phyloP scores from a whole-genome alignment of 2,888 invertebrate species.

The Sceliomorpha sp. region DNA sequence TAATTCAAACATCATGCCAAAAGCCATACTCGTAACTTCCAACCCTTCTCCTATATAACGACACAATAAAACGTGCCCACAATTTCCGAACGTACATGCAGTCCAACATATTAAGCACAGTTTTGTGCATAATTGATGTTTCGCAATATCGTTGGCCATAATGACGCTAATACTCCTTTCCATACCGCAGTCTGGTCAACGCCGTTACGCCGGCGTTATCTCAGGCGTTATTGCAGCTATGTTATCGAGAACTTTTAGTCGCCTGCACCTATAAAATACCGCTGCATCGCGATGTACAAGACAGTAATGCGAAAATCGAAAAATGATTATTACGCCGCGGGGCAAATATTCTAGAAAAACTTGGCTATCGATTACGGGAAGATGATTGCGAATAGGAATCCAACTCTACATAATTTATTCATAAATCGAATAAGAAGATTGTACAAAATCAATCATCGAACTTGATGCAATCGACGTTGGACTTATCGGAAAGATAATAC shows the following conservation, averaged over 20 bases:
- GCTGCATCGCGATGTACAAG: background rate
- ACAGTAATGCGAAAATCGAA: constrained; percentile 3
- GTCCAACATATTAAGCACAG: background rate
- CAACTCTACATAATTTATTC: too few species aligned
- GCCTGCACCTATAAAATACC: constrained; percentile 6
- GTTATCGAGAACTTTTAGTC: constrained; percentile 9
- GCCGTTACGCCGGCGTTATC: constrained; percentile 5
- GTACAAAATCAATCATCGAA: too few species aligned
- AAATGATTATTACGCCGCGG: background rate
- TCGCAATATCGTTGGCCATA: constrained; percentile 4
- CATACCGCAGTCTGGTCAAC: constrained; percentile 1
- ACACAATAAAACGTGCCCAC: too few species aligned
- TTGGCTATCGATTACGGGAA: background rate
- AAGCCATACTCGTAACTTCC: too few species aligned
- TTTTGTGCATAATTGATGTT: background rate
- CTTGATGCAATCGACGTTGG: too few species aligned
- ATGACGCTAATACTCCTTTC: constrained; percentile 2
- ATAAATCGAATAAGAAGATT: too few species aligned
- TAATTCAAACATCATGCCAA: too few species aligned
- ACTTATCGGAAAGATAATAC: too few species aligned
- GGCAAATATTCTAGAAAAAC: background rate
- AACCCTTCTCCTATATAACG: too few species aligned
- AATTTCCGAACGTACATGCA: too few species aligned
- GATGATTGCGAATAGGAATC: too few species aligned
- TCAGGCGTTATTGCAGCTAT: constrained; percentile 1